Evolutionary conservation across 2,797 vertebrate species (phyloP).

Genomic region (Sebastes kiyomatsui): DNA sequence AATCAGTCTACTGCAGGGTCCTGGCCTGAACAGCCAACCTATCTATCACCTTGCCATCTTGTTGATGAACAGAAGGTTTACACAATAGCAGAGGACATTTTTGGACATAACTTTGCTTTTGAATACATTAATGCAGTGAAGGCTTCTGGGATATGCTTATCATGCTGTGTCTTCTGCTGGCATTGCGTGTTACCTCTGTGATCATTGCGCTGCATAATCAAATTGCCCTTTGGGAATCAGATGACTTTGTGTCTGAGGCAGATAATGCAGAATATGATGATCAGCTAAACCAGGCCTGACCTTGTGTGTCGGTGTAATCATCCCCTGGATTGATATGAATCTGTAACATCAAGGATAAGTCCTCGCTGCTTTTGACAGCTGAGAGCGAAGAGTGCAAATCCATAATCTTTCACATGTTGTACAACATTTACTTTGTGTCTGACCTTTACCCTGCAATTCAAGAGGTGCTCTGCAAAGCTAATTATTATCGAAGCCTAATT

Average conservation of each 20-base stretch:
- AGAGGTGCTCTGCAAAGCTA: conserved; percentile 43
- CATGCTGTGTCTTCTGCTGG: conserved; percentile 25
- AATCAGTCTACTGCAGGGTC: conserved; percentile 54
- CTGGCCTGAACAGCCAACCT: conserved; percentile 8
- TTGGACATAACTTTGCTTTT: neutral
- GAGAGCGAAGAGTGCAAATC: conserved; percentile 44
- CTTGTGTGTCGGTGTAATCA: conserved; percentile 63
- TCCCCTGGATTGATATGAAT: conserved; percentile 60
- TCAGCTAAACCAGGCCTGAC: conserved; percentile 62
- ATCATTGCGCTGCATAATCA: conserved; percentile 60
- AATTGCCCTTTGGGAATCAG: conserved; percentile 66
- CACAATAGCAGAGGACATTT: conserved; percentile 13
- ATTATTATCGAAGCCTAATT: conserved; percentile 67
- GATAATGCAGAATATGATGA: conserved; percentile 70
- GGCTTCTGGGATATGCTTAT: conserved; percentile 1
- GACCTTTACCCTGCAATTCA: conserved; percentile 63
- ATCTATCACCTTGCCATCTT: conserved; percentile 46
- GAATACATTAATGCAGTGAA: conserved; percentile 15
- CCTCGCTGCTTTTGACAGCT: conserved; percentile 33
- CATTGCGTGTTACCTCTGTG: conserved; percentile 11
- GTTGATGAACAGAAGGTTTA: conserved; percentile 24
- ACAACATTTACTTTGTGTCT: conserved; percentile 58
- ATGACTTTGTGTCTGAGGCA: conserved; percentile 67
- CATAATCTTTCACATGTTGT: conserved; percentile 52
- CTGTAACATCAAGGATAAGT: conserved; percentile 55